A percentile compares a stretch with the other conserved stretches of the same genome.
Conservation (phyloP, 2,888 invertebrate genomes). For the Phortica magna region DNA sequence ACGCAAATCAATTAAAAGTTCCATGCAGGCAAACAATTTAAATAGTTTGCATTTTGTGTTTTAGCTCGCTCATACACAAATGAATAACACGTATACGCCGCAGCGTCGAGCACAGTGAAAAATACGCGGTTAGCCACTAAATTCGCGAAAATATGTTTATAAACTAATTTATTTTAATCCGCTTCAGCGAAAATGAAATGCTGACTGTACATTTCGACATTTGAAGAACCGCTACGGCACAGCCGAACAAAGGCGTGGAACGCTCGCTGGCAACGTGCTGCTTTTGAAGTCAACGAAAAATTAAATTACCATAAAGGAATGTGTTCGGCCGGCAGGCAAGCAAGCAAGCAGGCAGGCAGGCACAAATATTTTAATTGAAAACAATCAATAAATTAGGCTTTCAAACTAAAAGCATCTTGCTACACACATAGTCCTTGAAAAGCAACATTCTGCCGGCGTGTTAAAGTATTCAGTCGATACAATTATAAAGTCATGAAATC, state of each 20-base stretch:
- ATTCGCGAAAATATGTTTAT: conserved; percentile 54
- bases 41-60: not conserved
- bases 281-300: conserved; percentile 45
- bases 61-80: too few species aligned
- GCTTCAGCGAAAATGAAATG: conserved; percentile 29
- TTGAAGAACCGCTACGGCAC: not conserved
- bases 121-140: conserved; percentile 31
- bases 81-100: too few species aligned
- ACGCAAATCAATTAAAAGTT: conserved; percentile 24
- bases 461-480: too few species aligned
- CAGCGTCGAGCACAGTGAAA: not conserved
- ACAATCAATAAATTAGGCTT: conserved; percentile 25
- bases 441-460: too few species aligned
- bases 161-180: conserved; percentile 52
- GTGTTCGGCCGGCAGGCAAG: not conserved
- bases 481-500: not conserved
- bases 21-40: not conserved
- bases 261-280: not conserved
- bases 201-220: not conserved
- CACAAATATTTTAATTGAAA: conserved; percentile 15
- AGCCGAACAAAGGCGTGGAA: not conserved
- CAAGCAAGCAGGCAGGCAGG: too few species aligned
- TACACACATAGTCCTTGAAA: not conserved
- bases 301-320: conserved; percentile 67
- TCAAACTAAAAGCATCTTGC: not conserved